phyloP scores from a whole-genome alignment of 2,113 vertebrate genomes.

The Axis porcinus region DNA sequence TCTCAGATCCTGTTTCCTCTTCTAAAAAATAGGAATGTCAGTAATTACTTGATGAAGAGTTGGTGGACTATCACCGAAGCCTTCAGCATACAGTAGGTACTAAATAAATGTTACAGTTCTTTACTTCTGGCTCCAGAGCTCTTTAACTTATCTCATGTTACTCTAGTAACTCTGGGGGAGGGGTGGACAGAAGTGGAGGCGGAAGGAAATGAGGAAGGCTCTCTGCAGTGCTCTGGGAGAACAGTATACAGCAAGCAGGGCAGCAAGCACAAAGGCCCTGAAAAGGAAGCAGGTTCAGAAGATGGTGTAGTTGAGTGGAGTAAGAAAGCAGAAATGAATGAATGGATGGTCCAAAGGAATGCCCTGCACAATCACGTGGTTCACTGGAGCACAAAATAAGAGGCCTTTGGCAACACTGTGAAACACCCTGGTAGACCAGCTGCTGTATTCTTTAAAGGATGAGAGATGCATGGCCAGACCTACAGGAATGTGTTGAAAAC shows the following conservation, averaged over 20 bases:
- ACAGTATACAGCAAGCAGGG: not conserved
- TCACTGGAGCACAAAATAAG: not conserved
- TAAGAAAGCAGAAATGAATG: not conserved
- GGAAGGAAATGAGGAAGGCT: not conserved
- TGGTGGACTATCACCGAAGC: not conserved
- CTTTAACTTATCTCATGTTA: not conserved
- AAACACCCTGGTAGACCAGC: not conserved
- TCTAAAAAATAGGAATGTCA: not conserved
- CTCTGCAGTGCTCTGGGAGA: not conserved
- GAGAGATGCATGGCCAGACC: not conserved
- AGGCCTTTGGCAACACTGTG: not conserved
- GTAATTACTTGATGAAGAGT: not conserved
- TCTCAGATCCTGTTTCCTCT: slow-evolving; percentile 14
- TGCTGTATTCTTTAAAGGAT: not conserved
- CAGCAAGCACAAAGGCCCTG: not conserved
- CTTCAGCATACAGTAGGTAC: not conserved
- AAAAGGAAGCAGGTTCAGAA: not conserved
- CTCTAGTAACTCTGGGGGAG: not conserved
- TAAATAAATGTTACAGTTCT: not conserved
- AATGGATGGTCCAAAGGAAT: not conserved
- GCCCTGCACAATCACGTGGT: not conserved
- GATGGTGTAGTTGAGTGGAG: not conserved
- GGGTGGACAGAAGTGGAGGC: no score
- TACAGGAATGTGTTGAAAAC: not conserved
- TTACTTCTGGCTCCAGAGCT: not conserved